Percentiles rank a stretch among this genome's conserved stretches.
These are phyloP conservation scores for Onychostoma macrolepis DNA, from an alignment of 2,113 vertebrate species.

Conservation along the genomic window DNA sequence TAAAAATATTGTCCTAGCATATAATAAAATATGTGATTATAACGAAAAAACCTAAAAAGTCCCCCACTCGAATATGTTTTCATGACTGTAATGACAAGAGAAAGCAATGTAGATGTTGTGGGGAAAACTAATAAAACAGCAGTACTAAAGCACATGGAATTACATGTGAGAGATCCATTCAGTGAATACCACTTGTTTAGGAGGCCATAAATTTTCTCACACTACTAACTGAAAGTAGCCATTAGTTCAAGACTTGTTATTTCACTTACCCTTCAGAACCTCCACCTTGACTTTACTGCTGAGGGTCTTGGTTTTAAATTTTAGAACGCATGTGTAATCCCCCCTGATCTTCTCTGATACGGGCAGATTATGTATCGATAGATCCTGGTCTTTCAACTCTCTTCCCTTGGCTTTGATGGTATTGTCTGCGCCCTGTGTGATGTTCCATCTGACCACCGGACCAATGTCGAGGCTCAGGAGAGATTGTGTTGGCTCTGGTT, in stretches of 20 bases:
- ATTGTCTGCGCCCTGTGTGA: rapidly evolving
- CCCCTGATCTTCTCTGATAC: constrained; percentile 52
- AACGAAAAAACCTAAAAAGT: no score
- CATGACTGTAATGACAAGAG: no score
- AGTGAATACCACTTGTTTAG: no score
- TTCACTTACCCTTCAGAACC: constrained; percentile 70
- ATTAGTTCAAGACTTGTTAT: not conserved
- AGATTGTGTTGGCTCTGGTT: not conserved
- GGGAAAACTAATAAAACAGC: no score
- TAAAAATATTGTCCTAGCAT: no score
- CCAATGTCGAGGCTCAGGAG: constrained; percentile 37
- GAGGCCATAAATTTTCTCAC: no score
- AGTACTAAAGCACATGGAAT: no score
- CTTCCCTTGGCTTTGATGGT: not conserved
- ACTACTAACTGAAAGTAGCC: no score
- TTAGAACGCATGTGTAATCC: constrained; percentile 62
- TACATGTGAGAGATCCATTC: no score
- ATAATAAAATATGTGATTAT: no score
- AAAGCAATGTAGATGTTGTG: no score
- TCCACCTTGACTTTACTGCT: constrained; percentile 53
- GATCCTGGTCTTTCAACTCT: not conserved
- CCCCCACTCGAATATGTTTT: no score
- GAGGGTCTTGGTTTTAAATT: constrained; percentile 24
- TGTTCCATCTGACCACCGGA: not conserved
- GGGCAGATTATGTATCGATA: constrained; percentile 43